Percentiles rank a stretch among this genome's conserved stretches.
Evolutionary conservation across 2,888 invertebrate genomes (phyloP).

Genomic region (Rotaria socialis): DNA sequence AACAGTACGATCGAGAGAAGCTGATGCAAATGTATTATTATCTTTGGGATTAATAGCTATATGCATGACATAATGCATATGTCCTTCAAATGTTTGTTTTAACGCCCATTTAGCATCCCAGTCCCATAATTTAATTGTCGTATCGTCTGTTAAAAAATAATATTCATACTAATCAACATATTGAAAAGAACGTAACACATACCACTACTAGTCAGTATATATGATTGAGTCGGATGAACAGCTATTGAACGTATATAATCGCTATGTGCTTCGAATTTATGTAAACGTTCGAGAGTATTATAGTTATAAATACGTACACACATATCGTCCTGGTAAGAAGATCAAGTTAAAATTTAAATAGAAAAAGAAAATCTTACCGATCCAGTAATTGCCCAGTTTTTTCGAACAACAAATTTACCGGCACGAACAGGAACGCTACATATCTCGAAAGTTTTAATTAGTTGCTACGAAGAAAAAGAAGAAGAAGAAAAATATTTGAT

Average conservation of each 20-base stretch:
- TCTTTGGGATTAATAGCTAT: constrained; percentile 98
- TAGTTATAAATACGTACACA: constrained; percentile 89
- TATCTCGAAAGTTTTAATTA: constrained; percentile 66
- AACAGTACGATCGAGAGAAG: constrained; percentile 92
- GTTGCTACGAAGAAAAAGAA: constrained; percentile 54
- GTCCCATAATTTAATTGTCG: constrained; percentile 97
- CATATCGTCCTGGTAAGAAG: constrained; percentile 61
- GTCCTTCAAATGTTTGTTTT: constrained; percentile 96
- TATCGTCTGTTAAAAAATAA: constrained; percentile 71
- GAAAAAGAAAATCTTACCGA: constrained; percentile 63
- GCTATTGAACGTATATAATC: constrained; percentile 94
- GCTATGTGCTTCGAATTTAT: constrained; percentile 94
- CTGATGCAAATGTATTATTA: constrained; percentile 97
- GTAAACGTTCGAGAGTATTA: constrained; percentile 90
- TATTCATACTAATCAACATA: not conserved
- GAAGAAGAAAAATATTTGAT: not conserved
- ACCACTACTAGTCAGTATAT: constrained; percentile 82
- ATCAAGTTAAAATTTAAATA: not conserved
- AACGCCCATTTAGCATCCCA: constrained; percentile 98
- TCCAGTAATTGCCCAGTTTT: constrained; percentile 97
- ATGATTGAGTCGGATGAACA: constrained; percentile 93
- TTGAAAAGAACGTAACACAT: constrained; percentile 65
- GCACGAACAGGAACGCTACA: constrained; percentile 89
- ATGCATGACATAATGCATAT: constrained; percentile 99
- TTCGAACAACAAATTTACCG: constrained; percentile 89